A percentile compares a stretch with the other conserved stretches of the same genome.
Evolutionary conservation across 2,888 invertebrate genomes (phyloP).

Genomic region (Rutpela maculata): DNA sequence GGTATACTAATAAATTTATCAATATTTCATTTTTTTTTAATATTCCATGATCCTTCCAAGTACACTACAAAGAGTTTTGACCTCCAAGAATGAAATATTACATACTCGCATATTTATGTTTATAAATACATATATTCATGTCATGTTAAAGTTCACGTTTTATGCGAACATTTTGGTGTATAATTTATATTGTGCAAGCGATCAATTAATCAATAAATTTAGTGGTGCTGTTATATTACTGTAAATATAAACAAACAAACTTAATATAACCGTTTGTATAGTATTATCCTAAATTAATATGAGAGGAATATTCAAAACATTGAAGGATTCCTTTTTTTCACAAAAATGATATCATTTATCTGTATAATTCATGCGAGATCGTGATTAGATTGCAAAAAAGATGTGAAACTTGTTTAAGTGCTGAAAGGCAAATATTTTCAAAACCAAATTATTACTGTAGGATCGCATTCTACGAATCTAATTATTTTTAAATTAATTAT

Average conservation of each 20-base stretch:
- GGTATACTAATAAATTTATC: not conserved
- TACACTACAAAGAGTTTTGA: not conserved
- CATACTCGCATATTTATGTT: not conserved
- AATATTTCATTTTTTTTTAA: not conserved
- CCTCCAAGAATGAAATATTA: not conserved
- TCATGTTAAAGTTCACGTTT: conserved; percentile 7
- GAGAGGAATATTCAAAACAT: not conserved
- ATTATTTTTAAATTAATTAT: conserved; percentile 7
- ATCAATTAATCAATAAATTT: not conserved
- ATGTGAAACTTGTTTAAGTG: not conserved
- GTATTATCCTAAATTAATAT: not conserved
- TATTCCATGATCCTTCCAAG: not conserved
- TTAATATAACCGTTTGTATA: not conserved
- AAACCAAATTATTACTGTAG: conserved; percentile 2
- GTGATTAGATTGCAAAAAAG: not conserved
- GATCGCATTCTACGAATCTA: not conserved
- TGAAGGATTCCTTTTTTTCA: not conserved
- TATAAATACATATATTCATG: not conserved
- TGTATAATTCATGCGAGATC: not conserved
- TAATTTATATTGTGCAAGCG: not conserved
- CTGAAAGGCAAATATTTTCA: conserved; percentile 7
- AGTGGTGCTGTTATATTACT: not conserved
- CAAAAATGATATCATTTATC: not conserved
- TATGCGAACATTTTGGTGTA: not conserved
- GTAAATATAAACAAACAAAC: not conserved